Evolutionary conservation across 92 coral and sea anemone species (phyloP), one percentile per base, ranked within the genome.

Genomic region (Phymanthus crucifer): DNA sequence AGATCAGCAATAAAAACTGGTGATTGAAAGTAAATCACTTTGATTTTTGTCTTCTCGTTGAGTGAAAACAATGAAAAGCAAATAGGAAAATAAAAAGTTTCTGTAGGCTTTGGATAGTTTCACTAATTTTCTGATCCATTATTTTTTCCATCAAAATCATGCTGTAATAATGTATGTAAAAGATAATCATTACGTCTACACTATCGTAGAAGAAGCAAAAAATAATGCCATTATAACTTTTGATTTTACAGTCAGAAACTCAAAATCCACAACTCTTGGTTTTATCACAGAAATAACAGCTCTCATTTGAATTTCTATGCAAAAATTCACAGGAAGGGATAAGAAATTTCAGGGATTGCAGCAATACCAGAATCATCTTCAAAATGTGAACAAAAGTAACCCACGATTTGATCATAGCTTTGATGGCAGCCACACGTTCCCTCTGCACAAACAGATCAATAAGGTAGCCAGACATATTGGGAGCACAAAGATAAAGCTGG

Each of bases 331-430:
- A 19, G 18, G 31, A 14, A 29, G 57, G 37, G 45, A 21, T 23
- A 32, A 21, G 31, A 26, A 52, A 23, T 32, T 3, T 9, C 52
- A 13, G 19, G 5, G 10, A 27, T 18, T 75, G 82, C 87, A 66
- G 32, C 18, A 52, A 80, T 21, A 54, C 78, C 83, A 66, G 58
- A 77, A 83, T 32, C 76, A 69, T 88, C 79, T 86, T 78, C 21
- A 68, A 82, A 82, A 40, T 70, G 47, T 78, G 92, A 87, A 92
- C 90, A 87, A 92, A 92, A 71, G 87, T 71, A 84, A 95, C 99
- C 99, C 99, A 95, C 99, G 99, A 95, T 95, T 93, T 95, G 58
- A 93, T 84, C 84, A 95, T 88, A 86, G 87, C 88, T 91, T 87
- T 95, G 94, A 93, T 76, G 73, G 99, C 99, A 70, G 90, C 90